phyloP scores from a whole-genome alignment of 2,113 vertebrate genomes.

The Corythornis madagascariensis region DNA sequence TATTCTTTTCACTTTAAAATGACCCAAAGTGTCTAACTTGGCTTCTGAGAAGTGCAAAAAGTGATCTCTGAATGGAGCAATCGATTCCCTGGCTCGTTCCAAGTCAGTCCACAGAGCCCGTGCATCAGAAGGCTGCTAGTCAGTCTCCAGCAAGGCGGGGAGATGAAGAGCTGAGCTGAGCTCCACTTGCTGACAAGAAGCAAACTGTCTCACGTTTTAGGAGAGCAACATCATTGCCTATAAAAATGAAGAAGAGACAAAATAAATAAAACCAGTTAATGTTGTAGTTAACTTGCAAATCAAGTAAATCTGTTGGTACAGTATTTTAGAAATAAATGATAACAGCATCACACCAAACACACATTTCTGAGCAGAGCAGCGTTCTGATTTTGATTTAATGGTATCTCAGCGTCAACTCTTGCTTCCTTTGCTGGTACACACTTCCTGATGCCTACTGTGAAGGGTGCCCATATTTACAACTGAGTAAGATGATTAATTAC shows the following conservation, averaged over 20 bases:
- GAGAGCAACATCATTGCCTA: constrained; percentile 81
- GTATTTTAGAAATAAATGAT: constrained; percentile 83
- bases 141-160: constrained; percentile 59
- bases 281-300: constrained; percentile 86
- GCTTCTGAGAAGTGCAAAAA: not conserved
- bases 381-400: constrained; percentile 81
- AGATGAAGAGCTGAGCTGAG: constrained; percentile 78
- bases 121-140: constrained; percentile 22
- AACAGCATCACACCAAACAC: constrained; percentile 83
- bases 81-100: not conserved
- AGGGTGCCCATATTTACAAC: constrained; percentile 85
- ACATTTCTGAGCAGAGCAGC: constrained; percentile 74
- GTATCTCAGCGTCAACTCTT: constrained; percentile 80
- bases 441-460: constrained; percentile 83
- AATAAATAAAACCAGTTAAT: constrained; percentile 83
- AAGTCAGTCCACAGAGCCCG: constrained; percentile 33
- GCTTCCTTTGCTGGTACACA: constrained; percentile 83
- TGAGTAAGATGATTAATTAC: constrained; percentile 88
- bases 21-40: not conserved
- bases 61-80: constrained; percentile 5
- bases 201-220: constrained; percentile 84
- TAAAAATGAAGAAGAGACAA: constrained; percentile 81
- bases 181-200: constrained; percentile 80
- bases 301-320: constrained; percentile 85
- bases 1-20: constrained; percentile 36